phyloP scores from a whole-genome alignment of 2,888 invertebrate genomes.

The Phyllotreta cruciferae region DNA sequence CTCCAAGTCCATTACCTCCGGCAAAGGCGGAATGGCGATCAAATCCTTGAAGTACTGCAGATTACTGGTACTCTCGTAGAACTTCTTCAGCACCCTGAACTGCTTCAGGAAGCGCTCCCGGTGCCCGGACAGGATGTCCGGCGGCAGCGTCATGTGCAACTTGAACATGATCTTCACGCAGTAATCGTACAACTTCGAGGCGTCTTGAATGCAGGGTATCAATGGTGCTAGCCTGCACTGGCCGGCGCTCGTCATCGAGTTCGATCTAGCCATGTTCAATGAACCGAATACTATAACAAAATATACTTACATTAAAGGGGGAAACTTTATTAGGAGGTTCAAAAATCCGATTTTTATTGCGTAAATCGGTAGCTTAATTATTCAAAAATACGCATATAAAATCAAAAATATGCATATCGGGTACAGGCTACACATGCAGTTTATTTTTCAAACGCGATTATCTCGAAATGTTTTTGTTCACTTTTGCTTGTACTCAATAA shows the following conservation, averaged over 20 bases:
- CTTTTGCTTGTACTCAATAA: no score
- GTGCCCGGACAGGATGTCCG: slow-evolving; percentile 88
- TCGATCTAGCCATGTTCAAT: slow-evolving; percentile 90
- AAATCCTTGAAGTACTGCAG: slow-evolving; percentile 97
- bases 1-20: slow-evolving; percentile 68
- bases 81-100: slow-evolving; percentile 86
- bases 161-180: slow-evolving; percentile 96
- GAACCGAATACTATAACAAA: slow-evolving; percentile 85
- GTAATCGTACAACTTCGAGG: slow-evolving; percentile 95
- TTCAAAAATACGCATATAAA: no score
- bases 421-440: no score
- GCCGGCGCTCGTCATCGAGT: slow-evolving; percentile 96
- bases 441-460: no score
- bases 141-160: slow-evolving; percentile 87
- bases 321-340: no score
- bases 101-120: slow-evolving; percentile 88
- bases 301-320: no score
- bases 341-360: no score
- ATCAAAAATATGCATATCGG: no score
- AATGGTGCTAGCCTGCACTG: slow-evolving; percentile 96
- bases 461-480: no score
- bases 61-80: slow-evolving; percentile 91
- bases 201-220: slow-evolving; percentile 94
- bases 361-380: no score
- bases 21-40: slow-evolving; percentile 90